Percentiles rank a stretch among this genome's conserved stretches.
Conservation (phyloP, 2,797 vertebrate genomes). For the Chelidonichthys spinosus region DNA sequence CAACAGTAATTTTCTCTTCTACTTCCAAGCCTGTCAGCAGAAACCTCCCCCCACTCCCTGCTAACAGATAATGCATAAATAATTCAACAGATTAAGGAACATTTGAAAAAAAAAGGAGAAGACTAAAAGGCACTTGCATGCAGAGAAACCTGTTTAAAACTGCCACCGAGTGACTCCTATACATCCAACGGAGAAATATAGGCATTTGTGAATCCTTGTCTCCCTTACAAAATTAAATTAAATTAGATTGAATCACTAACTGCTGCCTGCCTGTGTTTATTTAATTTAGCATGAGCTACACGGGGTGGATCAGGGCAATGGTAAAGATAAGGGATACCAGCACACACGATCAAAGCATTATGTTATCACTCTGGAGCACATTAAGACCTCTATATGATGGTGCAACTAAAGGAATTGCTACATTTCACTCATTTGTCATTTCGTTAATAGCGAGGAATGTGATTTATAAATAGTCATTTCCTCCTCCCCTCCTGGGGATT, state of each 20-base stretch:
- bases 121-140: slow-evolving; percentile 28
- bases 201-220: slow-evolving; percentile 28
- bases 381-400: not conserved
- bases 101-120: slow-evolving; percentile 42
- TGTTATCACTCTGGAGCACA: slow-evolving; percentile 8
- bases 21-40: slow-evolving; percentile 37
- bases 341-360: not conserved
- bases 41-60: slow-evolving; percentile 32
- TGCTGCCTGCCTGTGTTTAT: slow-evolving; percentile 30
- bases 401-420: not conserved
- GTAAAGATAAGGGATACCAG: slow-evolving; percentile 35
- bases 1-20: slow-evolving; percentile 29
- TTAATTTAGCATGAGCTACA: slow-evolving; percentile 34
- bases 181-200: slow-evolving; percentile 21
- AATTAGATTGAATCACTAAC: slow-evolving; percentile 26
- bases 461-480: slow-evolving; percentile 11
- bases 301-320: slow-evolving; percentile 37
- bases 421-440: not conserved
- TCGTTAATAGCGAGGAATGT: not conserved
- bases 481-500: slow-evolving; percentile 6
- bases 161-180: slow-evolving; percentile 19
- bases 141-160: slow-evolving; percentile 27
- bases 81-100: slow-evolving; percentile 68
- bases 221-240: slow-evolving; percentile 32
- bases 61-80: slow-evolving; percentile 64